These are phyloP conservation scores for Vulpes lagopus DNA, from an alignment of 2,113 vertebrate genomes.

Conservation along the genomic window DNA sequence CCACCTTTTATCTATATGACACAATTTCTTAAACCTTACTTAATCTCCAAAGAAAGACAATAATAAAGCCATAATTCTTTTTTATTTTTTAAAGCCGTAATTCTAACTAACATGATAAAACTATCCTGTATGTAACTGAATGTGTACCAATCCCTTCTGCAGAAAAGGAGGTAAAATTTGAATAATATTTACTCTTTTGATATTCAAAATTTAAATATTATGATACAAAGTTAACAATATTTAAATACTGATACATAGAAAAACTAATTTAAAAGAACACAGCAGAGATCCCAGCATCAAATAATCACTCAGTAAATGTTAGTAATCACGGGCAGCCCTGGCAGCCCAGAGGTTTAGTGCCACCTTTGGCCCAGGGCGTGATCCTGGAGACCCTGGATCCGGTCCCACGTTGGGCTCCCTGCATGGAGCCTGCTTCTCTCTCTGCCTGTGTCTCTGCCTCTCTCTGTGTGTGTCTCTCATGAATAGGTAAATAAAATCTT, in stretches of 20 bases:
- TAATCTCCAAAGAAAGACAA: neutral
- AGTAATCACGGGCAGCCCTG: too few species aligned
- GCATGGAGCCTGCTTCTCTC: too few species aligned
- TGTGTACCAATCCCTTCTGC: neutral
- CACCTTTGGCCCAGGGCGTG: too few species aligned
- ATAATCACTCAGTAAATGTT: too few species aligned
- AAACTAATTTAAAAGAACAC: too few species aligned
- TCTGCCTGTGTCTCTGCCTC: too few species aligned
- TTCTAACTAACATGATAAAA: neutral
- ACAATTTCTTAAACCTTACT: neutral
- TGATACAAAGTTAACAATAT: neutral
- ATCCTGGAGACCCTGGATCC: too few species aligned
- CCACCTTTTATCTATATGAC: neutral
- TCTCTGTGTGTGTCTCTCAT: too few species aligned
- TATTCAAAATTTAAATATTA: neutral
- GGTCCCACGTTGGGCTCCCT: too few species aligned
- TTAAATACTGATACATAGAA: neutral
- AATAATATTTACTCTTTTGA: neutral
- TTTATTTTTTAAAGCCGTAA: neutral
- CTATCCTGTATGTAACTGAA: neutral
- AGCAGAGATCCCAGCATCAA: too few species aligned
- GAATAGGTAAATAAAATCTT: too few species aligned
- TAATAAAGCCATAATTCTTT: neutral
- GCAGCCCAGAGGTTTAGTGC: too few species aligned
- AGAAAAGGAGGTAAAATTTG: neutral